phyloP scores from a whole-genome alignment of 2,797 vertebrate species.

The Rhodeus uyekii region DNA sequence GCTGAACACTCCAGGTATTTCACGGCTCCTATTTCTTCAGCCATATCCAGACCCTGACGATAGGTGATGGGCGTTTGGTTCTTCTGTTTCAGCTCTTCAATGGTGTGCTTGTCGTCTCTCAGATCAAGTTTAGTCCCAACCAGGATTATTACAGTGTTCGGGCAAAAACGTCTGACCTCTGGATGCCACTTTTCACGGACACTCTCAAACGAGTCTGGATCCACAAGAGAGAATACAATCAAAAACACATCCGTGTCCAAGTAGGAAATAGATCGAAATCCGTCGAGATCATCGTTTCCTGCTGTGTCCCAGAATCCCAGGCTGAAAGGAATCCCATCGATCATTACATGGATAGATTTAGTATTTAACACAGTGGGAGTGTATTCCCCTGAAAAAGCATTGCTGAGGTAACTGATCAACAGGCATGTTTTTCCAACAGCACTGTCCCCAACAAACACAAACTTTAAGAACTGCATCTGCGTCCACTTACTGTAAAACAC shows the following conservation, averaged over 20 bases:
- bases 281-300: background rate
- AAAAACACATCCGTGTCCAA: background rate
- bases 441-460: background rate
- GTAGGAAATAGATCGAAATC: background rate
- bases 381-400: constrained; percentile 54
- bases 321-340: background rate
- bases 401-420: background rate
- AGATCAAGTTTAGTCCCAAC: background rate
- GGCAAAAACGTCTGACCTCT: background rate
- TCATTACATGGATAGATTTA: too few species aligned
- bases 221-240: background rate
- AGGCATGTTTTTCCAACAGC: background rate
- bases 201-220: background rate
- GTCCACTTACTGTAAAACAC: too few species aligned
- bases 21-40: background rate
- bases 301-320: background rate
- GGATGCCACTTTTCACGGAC: background rate
- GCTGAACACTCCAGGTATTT: background rate
- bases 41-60: background rate
- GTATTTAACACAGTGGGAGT: background rate
- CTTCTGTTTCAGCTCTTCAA: background rate
- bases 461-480: background rate
- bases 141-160: background rate
- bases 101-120: background rate
- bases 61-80: background rate